phyloP scores from a whole-genome alignment of 2,797 vertebrate genomes.

The Poecilia wingei region DNA sequence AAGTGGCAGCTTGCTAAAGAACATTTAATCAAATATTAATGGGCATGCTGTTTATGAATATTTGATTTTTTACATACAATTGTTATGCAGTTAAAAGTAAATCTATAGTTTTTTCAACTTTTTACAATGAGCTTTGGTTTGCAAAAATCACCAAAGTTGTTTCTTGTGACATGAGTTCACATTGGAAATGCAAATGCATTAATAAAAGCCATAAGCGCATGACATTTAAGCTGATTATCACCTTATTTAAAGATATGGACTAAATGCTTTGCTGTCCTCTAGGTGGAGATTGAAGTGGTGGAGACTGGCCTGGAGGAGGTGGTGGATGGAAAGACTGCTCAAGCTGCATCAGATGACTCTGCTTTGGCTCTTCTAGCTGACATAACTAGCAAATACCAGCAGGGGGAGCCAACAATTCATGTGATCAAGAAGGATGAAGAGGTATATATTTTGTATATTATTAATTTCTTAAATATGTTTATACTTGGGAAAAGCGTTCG shows the following conservation, averaged over 20 bases:
- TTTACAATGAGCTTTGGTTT: neutral
- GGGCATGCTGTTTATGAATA: neutral
- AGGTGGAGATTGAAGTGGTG: slow-evolving; percentile 90
- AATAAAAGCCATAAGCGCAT: neutral
- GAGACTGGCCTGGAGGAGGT: slow-evolving; percentile 89
- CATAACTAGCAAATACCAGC: slow-evolving; percentile 98
- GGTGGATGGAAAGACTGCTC: slow-evolving; percentile 86
- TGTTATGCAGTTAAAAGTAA: neutral
- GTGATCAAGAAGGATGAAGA: slow-evolving; percentile 66
- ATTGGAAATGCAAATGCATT: neutral
- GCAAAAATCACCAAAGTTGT: neutral
- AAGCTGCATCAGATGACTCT: slow-evolving; percentile 90
- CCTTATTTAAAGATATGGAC: neutral
- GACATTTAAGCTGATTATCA: neutral
- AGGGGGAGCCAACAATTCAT: slow-evolving; percentile 86
- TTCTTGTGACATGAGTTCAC: neutral
- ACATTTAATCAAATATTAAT: neutral
- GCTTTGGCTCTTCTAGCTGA: slow-evolving; percentile 95
- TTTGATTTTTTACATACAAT: neutral
- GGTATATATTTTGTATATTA: neutral
- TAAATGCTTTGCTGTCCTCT: slow-evolving; percentile 27
- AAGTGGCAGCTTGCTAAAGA: neutral
- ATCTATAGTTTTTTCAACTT: neutral
- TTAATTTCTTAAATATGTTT: neutral
- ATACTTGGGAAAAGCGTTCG: slow-evolving; percentile 9